Base-by-base conservation (phyloP, 2,797 vertebrate genomes). In the Lutjanus argentimaculatus region DNA sequence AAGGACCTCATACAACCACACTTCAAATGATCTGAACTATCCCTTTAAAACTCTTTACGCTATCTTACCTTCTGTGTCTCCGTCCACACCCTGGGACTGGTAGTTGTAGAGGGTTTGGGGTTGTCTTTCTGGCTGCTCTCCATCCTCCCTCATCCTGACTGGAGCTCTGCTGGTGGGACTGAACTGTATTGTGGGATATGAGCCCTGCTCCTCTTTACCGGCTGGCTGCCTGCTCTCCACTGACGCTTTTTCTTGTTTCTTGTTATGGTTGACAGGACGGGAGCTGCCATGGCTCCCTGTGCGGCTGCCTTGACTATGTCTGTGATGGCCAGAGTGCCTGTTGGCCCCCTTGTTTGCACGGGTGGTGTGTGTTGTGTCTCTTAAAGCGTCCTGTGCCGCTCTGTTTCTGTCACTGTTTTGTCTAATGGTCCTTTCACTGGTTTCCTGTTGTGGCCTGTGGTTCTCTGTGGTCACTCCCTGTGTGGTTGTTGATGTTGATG, bases 131-230 rank as follows among this genome's bases (percentile, higher is more conserved):
- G 85, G 88, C 46, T 89, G 91, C 36, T 94, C 91, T 0, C 67
- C 79, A 1, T 93, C 92, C 61, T 94, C 95, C 69, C 68, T 91
- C 43, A 95, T 56, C 65, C 86, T 91, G 42, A 95, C 75, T 0
- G 89, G 94, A 7, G 93, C 78, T 64, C 84, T 88, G 59, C 88
- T 94, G 36, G 96, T 96, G 8, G 95, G 94, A n/a, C 86, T 93
- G 89, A 95, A 93, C 67, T 90, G 95, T 30, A 95, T 77, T 4
- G 84, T 92, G 58, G 95, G 93, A 40, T 94, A 70, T 6, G 67
- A 79, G 2, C 74, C 82, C 62, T 71, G 91, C 59, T 94, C 93
- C 0, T 84, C 85, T 8, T 9, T 79, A 66, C 79, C 64, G 0
- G 19, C 71, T 0, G 17, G 61, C 57, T 72, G 77, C 10, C 22